Evolutionary conservation across 2,113 vertebrate species (phyloP), one percentile per base, ranked within the genome.

Genomic region (Sprattus sprattus): DNA sequence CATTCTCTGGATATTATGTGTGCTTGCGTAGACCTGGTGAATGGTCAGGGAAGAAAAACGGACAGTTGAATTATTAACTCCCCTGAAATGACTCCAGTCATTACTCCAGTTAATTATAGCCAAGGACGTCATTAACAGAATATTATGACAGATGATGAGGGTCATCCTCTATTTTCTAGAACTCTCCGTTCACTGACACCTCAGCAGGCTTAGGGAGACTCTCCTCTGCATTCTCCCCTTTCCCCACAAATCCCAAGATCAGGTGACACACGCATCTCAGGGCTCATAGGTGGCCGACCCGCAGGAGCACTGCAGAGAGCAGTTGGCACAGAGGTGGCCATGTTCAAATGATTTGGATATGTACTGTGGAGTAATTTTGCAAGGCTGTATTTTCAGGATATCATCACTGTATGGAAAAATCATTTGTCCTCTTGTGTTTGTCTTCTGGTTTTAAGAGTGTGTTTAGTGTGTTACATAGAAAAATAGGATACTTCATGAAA

Each of bases 51-150:
- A 87, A 82, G 81, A 88, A 85, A 71, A 85, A 88, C 60, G 81
- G 81, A 83, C 84, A 83, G 78, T 88, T 88, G 49, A 88, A 88
- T 88, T 84, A 90, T 88, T 86, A 87, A 90, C 60, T 89, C 81
- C 81, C 81, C 60, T 64, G 20, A 81, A 81, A 85, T 85, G 82
- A 47, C 71, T 81, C 49, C 49, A 89, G 84, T 85, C 87, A 88
- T 89, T 89, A 88, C 46, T 85, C 71, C 18, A 71, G 82, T 84
- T 89, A 89, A 88, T 87, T 88, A 85, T 88, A 89, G 89, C 54
- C 67, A 28, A 39, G 82, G 64, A 87, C 47, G 50, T n/a, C 45
- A 88, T 89, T 89, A 87, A 25, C 87, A 88, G 85, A 86, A 80
- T 85, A 86, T 88, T 85, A 88, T 86, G 88, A 89, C 64, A 46